These are phyloP conservation scores for Drosophila nigromelanica DNA, from an alignment of 1,140 invertebrate genomes.

Conservation along the genomic window DNA sequence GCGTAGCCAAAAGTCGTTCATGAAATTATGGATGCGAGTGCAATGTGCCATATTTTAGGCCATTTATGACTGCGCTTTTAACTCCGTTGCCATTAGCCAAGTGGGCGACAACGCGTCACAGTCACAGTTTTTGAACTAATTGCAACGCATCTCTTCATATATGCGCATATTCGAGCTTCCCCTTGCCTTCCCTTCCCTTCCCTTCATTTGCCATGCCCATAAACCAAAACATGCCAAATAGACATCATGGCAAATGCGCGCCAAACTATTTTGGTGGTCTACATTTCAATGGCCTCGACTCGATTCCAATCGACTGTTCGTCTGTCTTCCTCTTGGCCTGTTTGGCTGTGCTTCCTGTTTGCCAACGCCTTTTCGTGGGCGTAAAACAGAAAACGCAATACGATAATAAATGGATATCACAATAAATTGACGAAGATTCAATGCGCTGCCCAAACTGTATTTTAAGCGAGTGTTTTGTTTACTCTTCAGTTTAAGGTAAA, in stretches of 20 bases:
- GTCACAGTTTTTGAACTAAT: conserved; percentile 50
- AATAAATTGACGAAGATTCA: background rate
- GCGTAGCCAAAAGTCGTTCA: conserved; percentile 56
- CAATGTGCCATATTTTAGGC: conserved; percentile 72
- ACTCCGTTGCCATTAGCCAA: conserved; percentile 10
- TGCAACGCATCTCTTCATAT: conserved; percentile 29
- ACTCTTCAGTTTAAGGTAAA: too few species aligned
- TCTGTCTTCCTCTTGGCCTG: background rate
- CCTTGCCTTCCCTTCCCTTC: background rate
- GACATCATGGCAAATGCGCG: conserved; percentile 18
- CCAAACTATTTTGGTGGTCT: conserved; percentile 18
- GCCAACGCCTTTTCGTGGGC: conserved; percentile 15
- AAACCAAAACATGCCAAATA: conserved; percentile 20
- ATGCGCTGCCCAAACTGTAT: background rate
- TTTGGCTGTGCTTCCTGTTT: conserved; percentile 9
- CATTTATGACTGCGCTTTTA: conserved; percentile 58
- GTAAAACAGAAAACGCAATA: background rate
- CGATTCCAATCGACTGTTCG: conserved; percentile 5
- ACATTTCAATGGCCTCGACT: conserved; percentile 27
- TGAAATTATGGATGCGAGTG: conserved; percentile 67
- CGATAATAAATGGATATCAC: conserved; percentile 2
- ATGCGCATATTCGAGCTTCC: background rate
- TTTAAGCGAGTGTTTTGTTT: background rate
- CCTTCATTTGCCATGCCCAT: background rate
- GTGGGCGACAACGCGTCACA: conserved; percentile 29